Conservation (phyloP, 1,140 invertebrate species). For the Lordiphosa collinella region DNA sequence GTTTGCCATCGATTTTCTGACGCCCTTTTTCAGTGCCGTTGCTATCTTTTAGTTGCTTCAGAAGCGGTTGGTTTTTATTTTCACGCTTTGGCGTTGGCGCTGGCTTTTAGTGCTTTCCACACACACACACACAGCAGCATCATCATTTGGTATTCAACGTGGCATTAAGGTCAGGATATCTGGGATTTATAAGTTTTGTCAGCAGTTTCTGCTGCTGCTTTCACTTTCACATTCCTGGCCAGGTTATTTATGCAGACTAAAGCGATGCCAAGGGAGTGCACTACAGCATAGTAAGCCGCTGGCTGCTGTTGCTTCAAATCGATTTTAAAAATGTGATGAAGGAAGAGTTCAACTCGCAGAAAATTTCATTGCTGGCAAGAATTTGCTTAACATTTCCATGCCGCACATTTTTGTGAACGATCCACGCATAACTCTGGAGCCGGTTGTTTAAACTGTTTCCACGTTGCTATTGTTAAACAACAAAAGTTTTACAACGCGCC, state of each 20-base stretch:
- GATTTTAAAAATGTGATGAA: constrained; percentile 44
- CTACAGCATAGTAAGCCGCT: constrained; percentile 47
- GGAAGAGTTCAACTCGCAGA: constrained; percentile 1
- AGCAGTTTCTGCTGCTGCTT: constrained; percentile 36
- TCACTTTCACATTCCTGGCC: constrained; percentile 36
- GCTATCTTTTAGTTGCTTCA: constrained; percentile 44
- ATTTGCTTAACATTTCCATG: constrained; percentile 22
- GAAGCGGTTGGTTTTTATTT: constrained; percentile 63
- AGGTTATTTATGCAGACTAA: constrained; percentile 57
- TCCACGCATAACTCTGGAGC: constrained; percentile 35
- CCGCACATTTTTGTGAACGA: constrained; percentile 17
- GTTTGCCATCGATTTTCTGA: constrained; percentile 67
- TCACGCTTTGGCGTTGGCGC: constrained; percentile 28
- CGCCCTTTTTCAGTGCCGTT: constrained; percentile 17
- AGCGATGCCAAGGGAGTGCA: constrained; percentile 23
- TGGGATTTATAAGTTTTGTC: constrained; percentile 77
- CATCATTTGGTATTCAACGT: constrained; percentile 74
- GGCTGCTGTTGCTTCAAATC: constrained; percentile 29
- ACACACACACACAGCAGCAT: constrained; percentile 25
- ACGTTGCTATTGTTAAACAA: constrained; percentile 32
- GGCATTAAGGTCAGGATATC: constrained; percentile 76
- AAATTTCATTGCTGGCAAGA: constrained; percentile 10
- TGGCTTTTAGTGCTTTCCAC: constrained; percentile 4
- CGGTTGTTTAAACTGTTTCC: constrained; percentile 36
- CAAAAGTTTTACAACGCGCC: constrained; percentile 54